Base-by-base conservation (phyloP, 1,140 invertebrate genomes). In the Sipha flava region DNA sequence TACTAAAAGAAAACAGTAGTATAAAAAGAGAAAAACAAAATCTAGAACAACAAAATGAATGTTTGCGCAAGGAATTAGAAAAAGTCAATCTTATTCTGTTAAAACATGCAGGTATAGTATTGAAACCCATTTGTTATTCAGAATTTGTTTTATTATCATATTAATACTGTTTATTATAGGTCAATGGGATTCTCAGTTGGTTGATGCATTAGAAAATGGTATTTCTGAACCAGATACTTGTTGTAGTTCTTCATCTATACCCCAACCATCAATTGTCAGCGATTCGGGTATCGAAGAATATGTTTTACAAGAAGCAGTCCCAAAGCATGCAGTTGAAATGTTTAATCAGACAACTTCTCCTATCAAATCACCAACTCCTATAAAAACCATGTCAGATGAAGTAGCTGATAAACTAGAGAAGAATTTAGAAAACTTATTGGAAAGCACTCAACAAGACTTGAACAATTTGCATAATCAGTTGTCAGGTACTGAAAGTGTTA, bases 11-110 rank as follows among this genome's bases (percentile, higher is more conserved):
- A 83, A 87, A 90, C 7, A 90, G 90, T 79, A 87, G 87, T 1
- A 87, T 91, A 37, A 94, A 94, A 86, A 88, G 93, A 3, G 93
- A 95, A 83, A 94, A 91, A 84, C 90, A 91, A 82, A 94, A 95
- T 80, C 83, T 95, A 12, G 92, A 93, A 86, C 82, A 90, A 37
- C 92, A 94, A 84, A 93, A 94, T 82, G 91, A 92, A n/a, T 91
- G 92, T 83, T 85, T 94, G 5, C 91, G 92, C 83, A 93, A 92
- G 84, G 93, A 94, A 86, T 89, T 94, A 82, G 92, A 94, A 82
- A 91, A 91, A 82, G 88, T 92, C 72, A 90, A 91, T 82, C 86
- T 90, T 52, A 83, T 91, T 40, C 84, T 92, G 72, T 84, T 91
- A 81, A 91, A 92, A 84, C 90, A 92, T 84, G 90, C 90, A 10